Base-by-base conservation (phyloP, 2,888 invertebrate species). In the Teinopalpus imperialis region DNA sequence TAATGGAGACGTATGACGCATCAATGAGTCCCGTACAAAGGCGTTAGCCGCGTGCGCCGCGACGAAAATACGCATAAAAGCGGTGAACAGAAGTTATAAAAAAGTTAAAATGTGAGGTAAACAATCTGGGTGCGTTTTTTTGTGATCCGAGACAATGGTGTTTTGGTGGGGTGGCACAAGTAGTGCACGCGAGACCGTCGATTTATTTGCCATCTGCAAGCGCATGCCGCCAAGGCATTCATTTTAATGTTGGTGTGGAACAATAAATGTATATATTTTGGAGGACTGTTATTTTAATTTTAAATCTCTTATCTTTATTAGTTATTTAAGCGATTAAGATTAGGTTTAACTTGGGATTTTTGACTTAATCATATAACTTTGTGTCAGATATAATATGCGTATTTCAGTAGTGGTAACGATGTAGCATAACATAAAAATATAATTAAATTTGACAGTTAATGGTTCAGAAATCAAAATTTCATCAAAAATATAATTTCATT, bases 21-120 rank as follows among this genome's bases (percentile, higher is more conserved):
- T 77, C 74, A 85, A 69, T 76, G 82, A 75, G 68, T 65, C 61
- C 60, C 64, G 59, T 74, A 71, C 73, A 82, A 75, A 75, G 72
- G 71, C 67, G 62, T 66, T 59, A 51, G 82, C 80, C 80, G 81
- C 82, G 81, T 77, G 82, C 77, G 78, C 74, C 58, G 58, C 75
- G 77, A 78, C 80, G 69, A 75, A 83, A 82, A 81, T 81, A 78
- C 69, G 57, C 64, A 71, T 68, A 83, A 82, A 85, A 83, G 79
- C 29, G 65, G 63, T 65, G 67, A 78, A 80, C 75, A 77, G 74
- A 69, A 78, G 75, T 79, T 80, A 70, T 64, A 81, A 78, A 82
- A 86, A 88, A 86, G 71, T 73, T 83, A 85, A 85, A 87, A 87
- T 82, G 78, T 82, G 86, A 81, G 80, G 86, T 87, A 87, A 87